Conservation (phyloP, 1,140 invertebrate species). For the Anastrepha ludens region DNA sequence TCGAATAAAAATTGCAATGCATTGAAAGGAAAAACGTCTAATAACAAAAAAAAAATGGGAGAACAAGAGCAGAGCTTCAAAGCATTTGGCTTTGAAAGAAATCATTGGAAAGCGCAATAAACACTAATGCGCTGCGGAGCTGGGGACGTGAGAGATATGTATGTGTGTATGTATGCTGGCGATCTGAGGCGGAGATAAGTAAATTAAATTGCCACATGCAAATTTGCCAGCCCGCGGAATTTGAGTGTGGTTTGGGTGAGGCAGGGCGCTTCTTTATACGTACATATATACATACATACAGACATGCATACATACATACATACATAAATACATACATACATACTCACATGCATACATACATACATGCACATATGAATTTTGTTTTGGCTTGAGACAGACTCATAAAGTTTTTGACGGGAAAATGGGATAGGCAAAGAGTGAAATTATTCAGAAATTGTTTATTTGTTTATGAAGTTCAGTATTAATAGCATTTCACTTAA, state of each 20-base stretch:
- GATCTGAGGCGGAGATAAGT: conserved; percentile 41
- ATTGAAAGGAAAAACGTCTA: conserved; percentile 19
- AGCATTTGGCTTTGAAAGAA: conserved; percentile 32
- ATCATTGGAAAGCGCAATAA: conserved; percentile 50
- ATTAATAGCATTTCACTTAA: neutral
- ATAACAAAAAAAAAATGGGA: neutral
- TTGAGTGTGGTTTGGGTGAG: neutral
- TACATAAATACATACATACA: no score
- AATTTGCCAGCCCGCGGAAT: conserved; percentile 41
- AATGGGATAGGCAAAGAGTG: no score
- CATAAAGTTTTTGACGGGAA: no score
- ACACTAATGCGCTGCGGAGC: conserved; percentile 34
- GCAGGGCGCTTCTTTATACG: neutral
- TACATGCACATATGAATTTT: no score
- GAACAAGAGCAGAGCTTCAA: neutral
- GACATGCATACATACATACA: no score
- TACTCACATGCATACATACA: no score
- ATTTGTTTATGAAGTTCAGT: neutral
- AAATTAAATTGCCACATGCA: conserved; percentile 53
- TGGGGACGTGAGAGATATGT: neutral
- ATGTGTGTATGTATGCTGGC: neutral
- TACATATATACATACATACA: no score
- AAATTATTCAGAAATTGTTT: neutral
- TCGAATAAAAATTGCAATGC: neutral
- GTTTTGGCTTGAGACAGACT: no score